Evolutionary conservation across 2,888 invertebrate species (phyloP).

Genomic region (Metalampra italica): DNA sequence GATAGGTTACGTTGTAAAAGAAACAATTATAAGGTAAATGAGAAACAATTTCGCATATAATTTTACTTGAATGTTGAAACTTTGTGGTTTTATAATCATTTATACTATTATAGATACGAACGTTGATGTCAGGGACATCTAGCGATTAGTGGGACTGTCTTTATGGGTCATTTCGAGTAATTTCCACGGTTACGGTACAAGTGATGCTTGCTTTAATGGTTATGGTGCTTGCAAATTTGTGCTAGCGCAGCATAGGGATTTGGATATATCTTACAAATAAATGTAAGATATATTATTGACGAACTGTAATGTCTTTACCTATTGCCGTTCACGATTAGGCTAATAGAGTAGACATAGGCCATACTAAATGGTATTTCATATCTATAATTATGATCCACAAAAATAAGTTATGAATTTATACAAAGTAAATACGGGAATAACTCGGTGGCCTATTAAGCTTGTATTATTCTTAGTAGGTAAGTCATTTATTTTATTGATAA

Average conservation of each 20-base stretch:
- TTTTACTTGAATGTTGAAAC: conserved; percentile 27
- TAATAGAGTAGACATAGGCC: too few species aligned
- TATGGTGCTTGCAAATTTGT: neutral
- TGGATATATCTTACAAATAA: too few species aligned
- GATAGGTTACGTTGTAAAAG: conserved; percentile 6
- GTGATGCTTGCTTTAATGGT: neutral
- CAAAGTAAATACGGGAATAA: too few species aligned
- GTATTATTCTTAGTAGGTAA: too few species aligned
- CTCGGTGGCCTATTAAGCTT: too few species aligned
- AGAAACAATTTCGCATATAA: conserved; percentile 18
- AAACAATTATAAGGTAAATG: conserved; percentile 18
- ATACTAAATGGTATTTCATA: too few species aligned
- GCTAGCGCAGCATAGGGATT: neutral
- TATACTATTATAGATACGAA: conserved; percentile 26
- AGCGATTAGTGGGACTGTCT: conserved; percentile 23
- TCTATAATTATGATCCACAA: too few species aligned
- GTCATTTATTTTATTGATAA: too few species aligned
- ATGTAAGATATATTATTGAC: too few species aligned
- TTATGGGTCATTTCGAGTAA: conserved; percentile 25
- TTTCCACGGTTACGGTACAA: conserved; percentile 15
- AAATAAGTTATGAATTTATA: too few species aligned
- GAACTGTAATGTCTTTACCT: too few species aligned
- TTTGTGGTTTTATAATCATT: conserved; percentile 23
- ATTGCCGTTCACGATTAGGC: too few species aligned
- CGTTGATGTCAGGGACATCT: conserved; percentile 29